Evolutionary conservation across 2,888 invertebrate species (phyloP).

Genomic region (Meiosimyza platycephala): DNA sequence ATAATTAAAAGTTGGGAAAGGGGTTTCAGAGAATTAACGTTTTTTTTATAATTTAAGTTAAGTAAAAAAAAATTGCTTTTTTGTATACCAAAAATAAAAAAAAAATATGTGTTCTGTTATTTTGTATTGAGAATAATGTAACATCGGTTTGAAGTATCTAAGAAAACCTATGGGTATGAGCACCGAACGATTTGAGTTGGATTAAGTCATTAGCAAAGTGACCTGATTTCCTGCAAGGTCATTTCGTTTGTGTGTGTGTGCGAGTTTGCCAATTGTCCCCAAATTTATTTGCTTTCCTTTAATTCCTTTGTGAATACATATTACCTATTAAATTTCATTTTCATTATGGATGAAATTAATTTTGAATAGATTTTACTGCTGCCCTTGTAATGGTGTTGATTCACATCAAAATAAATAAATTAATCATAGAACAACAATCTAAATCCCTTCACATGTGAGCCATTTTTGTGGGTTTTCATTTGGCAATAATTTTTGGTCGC

Average conservation of each 20-base stretch:
- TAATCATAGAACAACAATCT: slow-evolving; percentile 31
- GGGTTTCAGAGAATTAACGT: too few relatives aligned
- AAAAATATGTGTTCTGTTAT: too few relatives aligned
- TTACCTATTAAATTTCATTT: slow-evolving; percentile 28
- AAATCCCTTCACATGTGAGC: background rate
- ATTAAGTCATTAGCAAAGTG: too few relatives aligned
- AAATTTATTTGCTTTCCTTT: slow-evolving; percentile 3
- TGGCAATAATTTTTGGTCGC: slow-evolving; percentile 7
- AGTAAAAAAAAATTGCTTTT: too few relatives aligned
- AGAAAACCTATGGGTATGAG: too few relatives aligned
- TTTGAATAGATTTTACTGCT: background rate
- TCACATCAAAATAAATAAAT: slow-evolving; percentile 25
- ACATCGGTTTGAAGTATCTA: too few relatives aligned
- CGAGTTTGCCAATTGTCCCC: slow-evolving; percentile 1
- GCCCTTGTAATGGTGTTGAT: slow-evolving; percentile 12
- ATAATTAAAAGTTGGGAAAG: too few relatives aligned
- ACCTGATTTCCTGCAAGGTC: too few relatives aligned
- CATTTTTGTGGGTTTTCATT: slow-evolving; percentile 14
- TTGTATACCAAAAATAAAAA: too few relatives aligned
- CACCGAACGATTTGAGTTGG: too few relatives aligned
- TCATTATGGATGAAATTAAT: slow-evolving; percentile 14
- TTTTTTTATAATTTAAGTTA: too few relatives aligned
- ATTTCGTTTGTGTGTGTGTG: background rate
- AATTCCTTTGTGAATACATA: background rate
- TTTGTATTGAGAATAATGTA: too few relatives aligned